A percentile compares a stretch with the other conserved stretches of the same genome.
Conservation (phyloP, 2,797 vertebrate genomes). For the Sarcophilus harrisii region DNA sequence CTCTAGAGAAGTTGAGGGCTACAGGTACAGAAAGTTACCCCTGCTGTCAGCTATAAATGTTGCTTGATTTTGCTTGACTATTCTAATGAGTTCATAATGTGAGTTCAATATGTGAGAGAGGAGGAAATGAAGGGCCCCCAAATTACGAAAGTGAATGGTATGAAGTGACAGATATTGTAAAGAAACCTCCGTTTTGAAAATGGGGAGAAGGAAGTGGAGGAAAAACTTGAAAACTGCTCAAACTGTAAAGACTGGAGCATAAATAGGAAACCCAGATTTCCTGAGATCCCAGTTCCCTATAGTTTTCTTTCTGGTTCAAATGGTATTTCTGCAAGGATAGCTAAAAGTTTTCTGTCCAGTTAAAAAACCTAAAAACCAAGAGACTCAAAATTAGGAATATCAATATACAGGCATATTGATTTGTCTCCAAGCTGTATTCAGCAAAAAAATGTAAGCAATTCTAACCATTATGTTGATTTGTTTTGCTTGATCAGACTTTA, state of each 20-base stretch:
- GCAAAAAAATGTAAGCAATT: neutral
- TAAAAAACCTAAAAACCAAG: conserved; percentile 68
- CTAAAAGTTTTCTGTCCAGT: conserved; percentile 53
- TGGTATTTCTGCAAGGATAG: conserved; percentile 37
- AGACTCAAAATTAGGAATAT: conserved; percentile 64
- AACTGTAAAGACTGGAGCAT: neutral
- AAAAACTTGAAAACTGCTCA: neutral
- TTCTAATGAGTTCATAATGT: neutral
- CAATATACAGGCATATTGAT: conserved; percentile 51
- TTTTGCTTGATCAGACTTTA: neutral
- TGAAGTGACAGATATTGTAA: neutral
- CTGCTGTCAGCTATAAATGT: neutral
- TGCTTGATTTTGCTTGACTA: neutral
- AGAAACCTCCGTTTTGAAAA: neutral
- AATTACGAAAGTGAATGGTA: neutral
- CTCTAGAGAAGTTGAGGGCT: neutral
- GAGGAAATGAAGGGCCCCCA: neutral
- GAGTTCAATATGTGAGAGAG: neutral
- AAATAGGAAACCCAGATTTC: neutral
- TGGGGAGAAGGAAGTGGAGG: neutral
- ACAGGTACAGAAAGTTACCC: neutral
- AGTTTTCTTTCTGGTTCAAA: conserved; percentile 18
- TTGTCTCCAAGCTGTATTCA: conserved; percentile 69
- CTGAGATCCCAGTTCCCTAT: neutral
- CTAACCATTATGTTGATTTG: neutral